Conservation (phyloP, 1,140 invertebrate species). For the Goniozus legneri region DNA sequence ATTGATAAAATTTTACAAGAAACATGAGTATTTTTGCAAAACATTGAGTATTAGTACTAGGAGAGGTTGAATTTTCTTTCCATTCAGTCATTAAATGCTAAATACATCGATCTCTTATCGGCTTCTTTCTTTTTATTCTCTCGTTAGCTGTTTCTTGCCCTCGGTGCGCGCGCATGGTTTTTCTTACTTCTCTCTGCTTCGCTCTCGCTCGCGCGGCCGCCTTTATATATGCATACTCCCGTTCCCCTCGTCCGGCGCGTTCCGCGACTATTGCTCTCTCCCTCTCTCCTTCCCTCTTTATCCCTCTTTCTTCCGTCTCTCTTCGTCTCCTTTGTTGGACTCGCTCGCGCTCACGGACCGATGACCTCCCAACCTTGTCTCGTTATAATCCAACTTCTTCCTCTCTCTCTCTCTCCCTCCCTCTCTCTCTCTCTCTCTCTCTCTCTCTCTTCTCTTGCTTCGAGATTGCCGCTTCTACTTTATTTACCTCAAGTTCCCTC, state of each 20-base stretch:
- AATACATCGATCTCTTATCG: slow-evolving; percentile 1
- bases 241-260: slow-evolving; percentile 4
- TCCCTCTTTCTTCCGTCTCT: slow-evolving; percentile 23
- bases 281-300: not conserved
- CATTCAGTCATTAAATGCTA: no score
- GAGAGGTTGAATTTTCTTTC: no score
- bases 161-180: slow-evolving; percentile 1
- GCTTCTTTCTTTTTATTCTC: not conserved
- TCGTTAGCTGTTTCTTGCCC: not conserved
- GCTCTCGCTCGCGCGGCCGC: slow-evolving; percentile 6
- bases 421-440: not conserved
- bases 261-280: not conserved
- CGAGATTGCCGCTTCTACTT: no score
- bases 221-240: no score
- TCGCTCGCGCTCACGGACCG: slow-evolving; percentile 14
- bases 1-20: no score
- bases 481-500: no score
- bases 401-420: slow-evolving; percentile 3
- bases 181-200: slow-evolving; percentile 6
- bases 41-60: no score
- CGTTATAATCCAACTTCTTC: slow-evolving; percentile 19
- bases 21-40: no score
- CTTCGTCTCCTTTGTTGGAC: slow-evolving; percentile 24
- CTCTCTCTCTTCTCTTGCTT: not conserved
- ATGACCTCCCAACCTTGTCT: slow-evolving; percentile 37